These are phyloP conservation scores for Phrynosoma platyrhinos DNA, from an alignment of 2,113 vertebrate genomes.

Conservation along the genomic window DNA sequence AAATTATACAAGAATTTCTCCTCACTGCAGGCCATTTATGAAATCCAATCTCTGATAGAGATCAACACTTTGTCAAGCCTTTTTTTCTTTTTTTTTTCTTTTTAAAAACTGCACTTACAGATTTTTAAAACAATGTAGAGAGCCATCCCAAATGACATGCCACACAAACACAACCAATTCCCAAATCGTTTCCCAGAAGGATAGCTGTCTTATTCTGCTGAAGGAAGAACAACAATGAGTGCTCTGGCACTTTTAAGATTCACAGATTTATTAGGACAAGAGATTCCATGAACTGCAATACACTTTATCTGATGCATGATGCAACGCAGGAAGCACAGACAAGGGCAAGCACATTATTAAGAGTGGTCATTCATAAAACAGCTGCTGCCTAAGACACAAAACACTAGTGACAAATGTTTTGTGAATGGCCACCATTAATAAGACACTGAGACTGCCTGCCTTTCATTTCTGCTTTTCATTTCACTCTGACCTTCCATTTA, in stretches of 20 bases:
- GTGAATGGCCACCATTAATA: too few species aligned
- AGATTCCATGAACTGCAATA: neutral
- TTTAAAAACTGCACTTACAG: neutral
- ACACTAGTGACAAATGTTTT: too few species aligned
- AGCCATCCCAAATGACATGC: neutral
- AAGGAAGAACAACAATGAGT: too few species aligned
- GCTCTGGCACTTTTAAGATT: too few species aligned
- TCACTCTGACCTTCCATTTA: too few species aligned
- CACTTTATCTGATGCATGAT: neutral
- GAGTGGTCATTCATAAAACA: neutral
- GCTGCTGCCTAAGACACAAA: neutral
- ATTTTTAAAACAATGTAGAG: neutral
- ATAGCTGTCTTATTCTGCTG: neutral
- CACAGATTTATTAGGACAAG: neutral
- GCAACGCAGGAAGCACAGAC: neutral
- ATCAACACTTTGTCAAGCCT: constrained; percentile 1
- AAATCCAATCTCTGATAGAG: constrained; percentile 26
- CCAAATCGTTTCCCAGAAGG: neutral
- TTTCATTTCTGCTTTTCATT: too few species aligned
- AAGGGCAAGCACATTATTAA: neutral
- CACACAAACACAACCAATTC: neutral
- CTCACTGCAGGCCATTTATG: constrained; percentile 52
- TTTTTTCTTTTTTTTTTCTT: too few species aligned
- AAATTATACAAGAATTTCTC: constrained; percentile 58
- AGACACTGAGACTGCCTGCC: too few species aligned